These are phyloP conservation scores for Apodemus sylvaticus DNA, from an alignment of 2,113 vertebrate species.

Conservation along the genomic window DNA sequence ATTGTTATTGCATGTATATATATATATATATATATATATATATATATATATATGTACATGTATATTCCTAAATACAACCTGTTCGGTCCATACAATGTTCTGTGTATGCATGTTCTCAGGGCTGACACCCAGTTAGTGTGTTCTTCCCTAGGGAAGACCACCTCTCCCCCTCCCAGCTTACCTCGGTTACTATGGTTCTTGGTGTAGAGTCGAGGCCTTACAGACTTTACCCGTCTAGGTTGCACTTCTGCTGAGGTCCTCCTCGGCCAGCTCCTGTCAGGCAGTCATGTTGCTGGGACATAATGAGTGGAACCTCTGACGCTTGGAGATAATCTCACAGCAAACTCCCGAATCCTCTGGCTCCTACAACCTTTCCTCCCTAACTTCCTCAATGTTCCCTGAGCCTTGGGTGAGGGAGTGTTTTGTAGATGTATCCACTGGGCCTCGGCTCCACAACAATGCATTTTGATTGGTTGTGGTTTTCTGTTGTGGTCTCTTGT, in stretches of 20 bases:
- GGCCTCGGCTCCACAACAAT: neutral
- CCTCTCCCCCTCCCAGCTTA: neutral
- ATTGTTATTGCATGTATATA: neutral
- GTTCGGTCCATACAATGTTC: neutral
- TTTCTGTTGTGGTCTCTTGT: neutral
- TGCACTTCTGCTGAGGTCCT: neutral
- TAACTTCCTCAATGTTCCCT: neutral
- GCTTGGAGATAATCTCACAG: neutral
- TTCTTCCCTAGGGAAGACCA: neutral
- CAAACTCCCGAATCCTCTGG: neutral
- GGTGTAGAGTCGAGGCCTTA: neutral
- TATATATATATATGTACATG: neutral
- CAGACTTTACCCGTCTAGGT: neutral
- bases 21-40: no score
- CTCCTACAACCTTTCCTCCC: neutral
- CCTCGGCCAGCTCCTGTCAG: neutral
- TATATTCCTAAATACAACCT: neutral
- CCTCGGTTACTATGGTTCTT: neutral
- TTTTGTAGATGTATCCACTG: neutral
- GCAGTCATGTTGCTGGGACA: neutral
- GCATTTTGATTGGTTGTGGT: neutral
- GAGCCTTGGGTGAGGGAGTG: neutral
- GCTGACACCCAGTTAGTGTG: neutral
- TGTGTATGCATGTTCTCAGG: neutral
- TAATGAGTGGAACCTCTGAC: neutral